Evolutionary conservation across 2,113 vertebrate species (phyloP).

Genomic region (Origma solitaria): DNA sequence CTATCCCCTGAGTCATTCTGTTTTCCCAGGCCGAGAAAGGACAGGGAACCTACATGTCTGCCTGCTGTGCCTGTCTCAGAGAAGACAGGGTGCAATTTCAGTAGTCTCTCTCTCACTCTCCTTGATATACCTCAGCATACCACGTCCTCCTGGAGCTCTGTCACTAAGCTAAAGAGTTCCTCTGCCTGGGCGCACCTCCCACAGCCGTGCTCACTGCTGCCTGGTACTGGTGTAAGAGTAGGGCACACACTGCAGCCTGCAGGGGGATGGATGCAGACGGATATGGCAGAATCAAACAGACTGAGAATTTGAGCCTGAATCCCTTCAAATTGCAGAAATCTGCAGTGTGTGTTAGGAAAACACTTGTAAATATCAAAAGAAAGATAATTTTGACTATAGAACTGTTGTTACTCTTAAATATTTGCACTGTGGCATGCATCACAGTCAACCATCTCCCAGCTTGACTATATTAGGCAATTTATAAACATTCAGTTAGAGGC

Average conservation of each 20-base stretch:
- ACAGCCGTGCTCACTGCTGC: neutral
- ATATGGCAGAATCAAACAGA: neutral
- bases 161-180: neutral
- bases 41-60: neutral
- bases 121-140: neutral
- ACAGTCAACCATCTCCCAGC: neutral
- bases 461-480: neutral
- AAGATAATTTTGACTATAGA: neutral
- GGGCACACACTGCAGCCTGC: neutral
- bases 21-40: neutral
- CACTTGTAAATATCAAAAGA: neutral
- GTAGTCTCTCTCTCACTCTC: neutral
- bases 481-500: conserved; percentile 19
- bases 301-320: neutral
- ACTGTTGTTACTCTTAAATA: conserved; percentile 2
- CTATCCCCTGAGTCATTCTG: neutral
- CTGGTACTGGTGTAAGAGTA: neutral
- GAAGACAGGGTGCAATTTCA: neutral
- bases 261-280: neutral
- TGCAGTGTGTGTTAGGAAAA: neutral
- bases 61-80: neutral
- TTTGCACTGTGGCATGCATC: neutral
- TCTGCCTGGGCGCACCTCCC: neutral
- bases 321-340: neutral
- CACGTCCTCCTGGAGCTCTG: neutral